Percentiles rank a stretch among this genome's conserved stretches.
Conservation (phyloP, 2,113 vertebrate species). For the Saccopteryx leptura region DNA sequence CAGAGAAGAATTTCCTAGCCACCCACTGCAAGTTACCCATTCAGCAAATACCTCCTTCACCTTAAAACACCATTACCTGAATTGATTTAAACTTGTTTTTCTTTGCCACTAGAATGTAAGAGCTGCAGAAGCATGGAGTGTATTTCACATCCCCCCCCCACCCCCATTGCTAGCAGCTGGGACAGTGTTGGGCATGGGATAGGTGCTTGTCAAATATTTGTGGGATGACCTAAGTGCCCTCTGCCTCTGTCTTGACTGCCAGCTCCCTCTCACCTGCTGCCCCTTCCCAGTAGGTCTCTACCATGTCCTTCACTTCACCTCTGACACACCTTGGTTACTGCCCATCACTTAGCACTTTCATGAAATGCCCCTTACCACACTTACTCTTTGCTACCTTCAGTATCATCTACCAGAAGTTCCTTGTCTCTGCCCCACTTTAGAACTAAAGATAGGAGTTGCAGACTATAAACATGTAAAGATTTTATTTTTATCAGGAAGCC, state of each 20-base stretch:
- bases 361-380: background rate
- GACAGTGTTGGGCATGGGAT: background rate
- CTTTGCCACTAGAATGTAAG: background rate
- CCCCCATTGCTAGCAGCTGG: background rate
- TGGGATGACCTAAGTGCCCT: background rate
- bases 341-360: background rate
- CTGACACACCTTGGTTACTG: background rate
- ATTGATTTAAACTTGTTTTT: background rate
- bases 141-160: background rate
- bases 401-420: background rate
- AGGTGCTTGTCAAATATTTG: background rate
- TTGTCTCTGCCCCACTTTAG: background rate
- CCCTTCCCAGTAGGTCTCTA: background rate
- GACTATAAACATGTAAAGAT: constrained; percentile 66
- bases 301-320: too few species aligned
- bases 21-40: too few species aligned
- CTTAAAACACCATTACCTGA: background rate
- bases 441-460: constrained; percentile 64
- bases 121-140: background rate
- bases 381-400: background rate
- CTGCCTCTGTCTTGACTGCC: background rate
- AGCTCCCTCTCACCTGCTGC: background rate
- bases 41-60: background rate
- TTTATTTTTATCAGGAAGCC: constrained; percentile 74
- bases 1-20: background rate